Evolutionary conservation across 2,797 vertebrate genomes (phyloP), one percentile per base, ranked within the genome.

Genomic region (Nothura maculosa): DNA sequence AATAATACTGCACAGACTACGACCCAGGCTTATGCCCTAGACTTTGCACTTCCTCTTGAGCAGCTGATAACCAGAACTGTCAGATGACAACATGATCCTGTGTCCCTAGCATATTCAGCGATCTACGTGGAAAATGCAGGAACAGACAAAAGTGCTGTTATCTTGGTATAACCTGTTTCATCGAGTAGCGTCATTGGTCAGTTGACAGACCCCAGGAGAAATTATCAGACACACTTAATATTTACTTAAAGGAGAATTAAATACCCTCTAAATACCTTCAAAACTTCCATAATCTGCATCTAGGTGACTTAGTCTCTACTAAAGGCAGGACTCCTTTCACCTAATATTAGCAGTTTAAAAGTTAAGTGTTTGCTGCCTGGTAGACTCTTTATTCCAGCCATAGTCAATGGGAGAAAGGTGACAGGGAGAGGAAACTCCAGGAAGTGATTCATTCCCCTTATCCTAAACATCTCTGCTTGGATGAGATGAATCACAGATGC

Each of bases 401-500:
- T 10, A 30, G 18, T 30, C 21, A 34, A 0, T 9, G 12, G 38
- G 13, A 60, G 52, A 54, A 30, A 30, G 52, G 52, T 27, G 2
- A 52, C 18, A 80, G 32, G 45, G 52, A 90, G 27, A 80, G 57
- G 57, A 89, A 89, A 74, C n/a, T 36, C 47, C 50, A 61, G 34
- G 43, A 61, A 60, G 21, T 94, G 82, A 89, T 45, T 94, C 5
- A 94, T 64, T 88, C 90, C 86, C 79, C 11, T 87, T 68, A 38
- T 34, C 54, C 79, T 77, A 66, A 70, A 1, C 38, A 25, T 84
- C 64, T 74, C 0, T 36, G 61, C 76, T 74, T 70, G 61, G 42
- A 75, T 62, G 42, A 30, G 42, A 72, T 91, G 93, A 93, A 74
- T 92, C 85, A 93, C 63, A 76, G 63, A 61, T 57, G 9, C 18